Conservation (phyloP, 2,113 vertebrate genomes). For the Phrynocephalus versicolor region DNA sequence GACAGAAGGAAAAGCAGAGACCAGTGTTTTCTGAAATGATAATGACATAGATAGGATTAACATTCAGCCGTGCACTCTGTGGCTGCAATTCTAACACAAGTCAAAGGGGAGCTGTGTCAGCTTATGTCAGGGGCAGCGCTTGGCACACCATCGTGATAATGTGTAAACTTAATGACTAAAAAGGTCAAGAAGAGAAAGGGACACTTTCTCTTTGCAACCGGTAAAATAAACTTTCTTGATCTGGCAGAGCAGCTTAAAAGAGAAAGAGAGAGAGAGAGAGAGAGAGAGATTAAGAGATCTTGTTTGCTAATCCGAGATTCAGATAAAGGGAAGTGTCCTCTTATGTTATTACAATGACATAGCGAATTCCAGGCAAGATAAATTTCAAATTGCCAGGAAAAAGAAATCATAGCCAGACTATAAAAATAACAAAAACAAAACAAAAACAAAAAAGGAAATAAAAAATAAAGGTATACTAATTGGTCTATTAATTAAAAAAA, state of each 20-base stretch:
- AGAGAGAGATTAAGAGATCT: background rate
- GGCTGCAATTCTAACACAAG: background rate
- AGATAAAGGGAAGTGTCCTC: background rate
- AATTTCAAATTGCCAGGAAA: background rate
- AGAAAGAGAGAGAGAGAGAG: background rate
- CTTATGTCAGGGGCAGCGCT: conserved; percentile 1
- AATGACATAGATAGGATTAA: background rate
- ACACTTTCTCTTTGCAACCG: background rate
- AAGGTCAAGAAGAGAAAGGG: background rate
- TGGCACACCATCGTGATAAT: conserved; percentile 11
- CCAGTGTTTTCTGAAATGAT: background rate
- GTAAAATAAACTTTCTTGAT: background rate
- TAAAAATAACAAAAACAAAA: background rate
- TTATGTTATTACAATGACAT: background rate
- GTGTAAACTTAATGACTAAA: conserved; percentile 8
- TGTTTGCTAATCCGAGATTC: background rate
- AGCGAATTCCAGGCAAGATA: background rate
- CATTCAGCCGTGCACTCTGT: background rate
- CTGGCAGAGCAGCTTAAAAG: background rate
- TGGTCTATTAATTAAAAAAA: too few relatives aligned
- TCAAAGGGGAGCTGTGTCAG: background rate
- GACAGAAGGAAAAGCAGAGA: background rate
- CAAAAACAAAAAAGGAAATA: too few relatives aligned
- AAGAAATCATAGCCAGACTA: background rate
- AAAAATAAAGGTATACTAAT: too few relatives aligned